Evolutionary conservation across 1,140 invertebrate species (phyloP).

Genomic region (Doryteuthis pealeii): DNA sequence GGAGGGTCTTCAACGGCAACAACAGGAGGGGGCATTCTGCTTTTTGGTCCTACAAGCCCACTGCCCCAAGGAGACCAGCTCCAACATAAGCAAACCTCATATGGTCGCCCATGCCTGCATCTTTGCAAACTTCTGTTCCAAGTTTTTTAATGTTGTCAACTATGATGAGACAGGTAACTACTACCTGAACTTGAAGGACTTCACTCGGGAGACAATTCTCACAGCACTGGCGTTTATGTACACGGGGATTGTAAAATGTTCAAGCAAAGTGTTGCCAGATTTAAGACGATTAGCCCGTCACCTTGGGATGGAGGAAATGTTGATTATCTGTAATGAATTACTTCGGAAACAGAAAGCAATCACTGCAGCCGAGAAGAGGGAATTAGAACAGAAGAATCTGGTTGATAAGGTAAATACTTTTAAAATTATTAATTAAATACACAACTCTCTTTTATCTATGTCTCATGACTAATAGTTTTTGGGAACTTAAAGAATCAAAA

Average conservation of each 20-base stretch:
- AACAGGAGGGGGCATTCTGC: neutral
- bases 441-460: too few species aligned
- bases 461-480: too few species aligned
- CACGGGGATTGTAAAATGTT: conserved; percentile 4
- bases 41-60: neutral
- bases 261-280: neutral
- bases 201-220: neutral
- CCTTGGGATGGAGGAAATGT: neutral
- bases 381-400: too few species aligned
- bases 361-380: neutral
- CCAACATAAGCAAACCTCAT: neutral
- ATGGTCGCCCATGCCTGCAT: neutral
- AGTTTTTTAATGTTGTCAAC: neutral
- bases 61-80: neutral
- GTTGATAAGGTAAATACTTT: too few species aligned
- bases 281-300: neutral
- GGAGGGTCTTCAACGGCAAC: neutral
- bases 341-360: neutral
- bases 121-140: neutral
- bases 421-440: too few species aligned
- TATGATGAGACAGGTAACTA: conserved; percentile 1
- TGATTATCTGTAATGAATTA: neutral
- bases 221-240: neutral
- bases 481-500: too few species aligned
- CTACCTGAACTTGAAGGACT: neutral